Base-by-base conservation (phyloP, 2,888 invertebrate genomes). In the Thymelicus sylvestris region DNA sequence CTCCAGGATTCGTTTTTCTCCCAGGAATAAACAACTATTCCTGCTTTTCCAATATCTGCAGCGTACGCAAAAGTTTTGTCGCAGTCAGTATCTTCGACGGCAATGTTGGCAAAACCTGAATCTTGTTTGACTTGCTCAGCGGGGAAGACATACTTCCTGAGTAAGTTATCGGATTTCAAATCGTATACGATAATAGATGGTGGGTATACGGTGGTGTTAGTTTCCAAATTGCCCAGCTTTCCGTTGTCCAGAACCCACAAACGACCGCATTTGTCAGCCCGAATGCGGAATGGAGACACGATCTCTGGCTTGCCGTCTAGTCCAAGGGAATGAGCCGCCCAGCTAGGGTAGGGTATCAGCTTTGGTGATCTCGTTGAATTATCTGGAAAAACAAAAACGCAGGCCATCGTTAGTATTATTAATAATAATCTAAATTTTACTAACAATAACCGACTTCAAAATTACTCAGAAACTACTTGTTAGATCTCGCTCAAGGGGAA, bases 201-300 rank as follows among this genome's bases (percentile, higher is more conserved):
- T 0, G 95, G 94, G 19, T 94, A 94, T 82, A 92, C 94, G 0
- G 88, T 94, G 60, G 88, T 92, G 84, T 83, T 94, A 77, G 76
- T 78, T 61, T 88, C 93, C 3, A 96, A 82, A 61, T 95, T 94
- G 72, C 96, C 95, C 0, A 95, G 92, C 52, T 96, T 94, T 0
- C 97, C 97, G 1, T 96, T 96, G 82, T 97, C 97, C 60, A 97
- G 83, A 10, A 97, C 96, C 97, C 97, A 97, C 0, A 97, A 94
- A 0, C 97, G 95, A 13, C 95, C 96, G 83, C 97, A 97, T 64
- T 94, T 94, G 84, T 97, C 97, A 0, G 96, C 97, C 0, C 96
- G 93, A 2, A 97, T 91, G 7, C 97, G 92, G 86, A 96, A 97
- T 0, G 97, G 96, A 0, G 97, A 97, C 0, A 97, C 95, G 65